Conservation (phyloP, 2,888 invertebrate genomes). For the Drosophila longiperda region DNA sequence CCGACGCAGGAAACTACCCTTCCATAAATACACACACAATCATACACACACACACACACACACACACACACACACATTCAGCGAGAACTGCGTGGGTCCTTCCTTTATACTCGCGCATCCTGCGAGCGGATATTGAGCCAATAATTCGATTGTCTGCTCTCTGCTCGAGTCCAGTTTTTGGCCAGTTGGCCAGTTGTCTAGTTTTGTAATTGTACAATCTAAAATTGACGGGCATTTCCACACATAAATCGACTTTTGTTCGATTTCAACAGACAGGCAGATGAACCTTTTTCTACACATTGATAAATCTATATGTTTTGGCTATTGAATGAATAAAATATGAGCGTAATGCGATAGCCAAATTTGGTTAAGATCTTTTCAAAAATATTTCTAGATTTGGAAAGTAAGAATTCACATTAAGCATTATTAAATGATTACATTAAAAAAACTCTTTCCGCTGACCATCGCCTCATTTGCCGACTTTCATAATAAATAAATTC, state of each 20-base stretch:
- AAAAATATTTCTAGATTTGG: not conserved
- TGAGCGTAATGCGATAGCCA: not conserved
- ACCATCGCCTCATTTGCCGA: no score
- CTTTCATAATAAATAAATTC: no score
- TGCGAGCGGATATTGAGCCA: slow-evolving; percentile 73
- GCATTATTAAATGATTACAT: no score
- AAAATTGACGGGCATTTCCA: slow-evolving; percentile 8
- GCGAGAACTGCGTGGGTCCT: slow-evolving; percentile 31
- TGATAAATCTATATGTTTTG: not conserved
- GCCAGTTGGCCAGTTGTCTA: slow-evolving; percentile 43
- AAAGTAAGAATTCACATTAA: not conserved
- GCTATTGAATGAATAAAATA: not conserved
- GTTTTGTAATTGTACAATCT: slow-evolving; percentile 54
- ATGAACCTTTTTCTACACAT: not conserved
- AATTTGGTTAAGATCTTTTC: not conserved
- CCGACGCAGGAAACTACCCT: slow-evolving; percentile 58
- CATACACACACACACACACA: slow-evolving; percentile 9
- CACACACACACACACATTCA: slow-evolving; percentile 9
- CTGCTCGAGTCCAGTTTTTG: slow-evolving; percentile 3
- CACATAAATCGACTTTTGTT: slow-evolving; percentile 42
- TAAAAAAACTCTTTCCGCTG: no score
- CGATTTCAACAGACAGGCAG: not conserved
- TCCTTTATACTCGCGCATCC: slow-evolving; percentile 1
- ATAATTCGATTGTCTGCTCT: slow-evolving; percentile 73
- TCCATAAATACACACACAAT: slow-evolving; percentile 31